Percentiles rank a stretch among this genome's conserved stretches.
Evolutionary conservation across 37 sponge, comb jelly and placozoan genomes (phyloP).

Genomic region (Ianthella basta): DNA sequence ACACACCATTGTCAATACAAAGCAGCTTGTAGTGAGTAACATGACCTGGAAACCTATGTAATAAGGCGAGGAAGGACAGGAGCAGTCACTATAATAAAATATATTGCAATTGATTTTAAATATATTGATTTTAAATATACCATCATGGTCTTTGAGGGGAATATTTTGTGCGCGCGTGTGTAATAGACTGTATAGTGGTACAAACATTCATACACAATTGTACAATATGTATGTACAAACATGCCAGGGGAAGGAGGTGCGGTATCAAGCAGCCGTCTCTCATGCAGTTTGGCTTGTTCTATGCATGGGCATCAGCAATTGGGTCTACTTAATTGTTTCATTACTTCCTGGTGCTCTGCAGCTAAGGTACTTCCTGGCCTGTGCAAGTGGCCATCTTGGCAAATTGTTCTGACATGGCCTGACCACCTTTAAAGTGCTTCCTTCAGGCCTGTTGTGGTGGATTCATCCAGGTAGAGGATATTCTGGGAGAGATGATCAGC

Average conservation of each 20-base stretch:
- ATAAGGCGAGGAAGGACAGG: background rate
- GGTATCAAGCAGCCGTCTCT: conserved; percentile 24
- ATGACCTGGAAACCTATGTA: conserved; percentile 58
- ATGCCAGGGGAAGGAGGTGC: conserved; percentile 67
- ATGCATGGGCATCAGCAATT: background rate
- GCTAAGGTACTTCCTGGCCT: too few relatives aligned
- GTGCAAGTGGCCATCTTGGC: too few relatives aligned
- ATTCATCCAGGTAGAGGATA: conserved; percentile 90
- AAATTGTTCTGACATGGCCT: too few relatives aligned
- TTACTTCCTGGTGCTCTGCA: background rate
- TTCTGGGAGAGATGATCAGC: conserved; percentile 78
- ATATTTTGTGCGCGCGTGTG: too few relatives aligned
- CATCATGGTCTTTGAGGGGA: too few relatives aligned
- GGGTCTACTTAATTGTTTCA: conserved; percentile 9
- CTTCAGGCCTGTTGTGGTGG: conserved; percentile 60
- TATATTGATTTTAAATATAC: too few relatives aligned
- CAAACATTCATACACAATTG: too few relatives aligned
- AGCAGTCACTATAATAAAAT: too few relatives aligned
- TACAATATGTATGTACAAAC: too few relatives aligned
- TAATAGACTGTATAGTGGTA: too few relatives aligned
- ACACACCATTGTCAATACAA: conserved; percentile 68
- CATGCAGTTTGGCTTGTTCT: background rate
- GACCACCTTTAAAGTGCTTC: conserved; percentile 13
- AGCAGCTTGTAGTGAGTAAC: conserved; percentile 55
- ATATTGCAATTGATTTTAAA: too few relatives aligned